Base-by-base conservation (phyloP, 2,797 vertebrate genomes). In the Toxotes lorentzi region DNA sequence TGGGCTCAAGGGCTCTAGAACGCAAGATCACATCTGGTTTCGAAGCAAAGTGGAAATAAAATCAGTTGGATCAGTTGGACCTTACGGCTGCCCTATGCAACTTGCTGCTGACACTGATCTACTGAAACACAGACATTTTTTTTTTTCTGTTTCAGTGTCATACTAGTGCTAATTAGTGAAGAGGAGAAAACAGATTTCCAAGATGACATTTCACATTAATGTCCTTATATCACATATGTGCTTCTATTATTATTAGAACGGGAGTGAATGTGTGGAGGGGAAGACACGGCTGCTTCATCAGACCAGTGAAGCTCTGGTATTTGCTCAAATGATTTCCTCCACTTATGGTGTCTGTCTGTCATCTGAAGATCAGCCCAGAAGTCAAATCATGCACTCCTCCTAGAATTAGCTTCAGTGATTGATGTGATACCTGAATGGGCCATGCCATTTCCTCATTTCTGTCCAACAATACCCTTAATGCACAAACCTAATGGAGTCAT, bases 401-500 rank as follows among this genome's bases (percentile, higher is more conserved):
- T 63, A 38, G 61, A 85, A 87, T 87, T 74, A 83, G 59, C 66
- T 71, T 70, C 79, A 56, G 56, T 59, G 53, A 90, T 83, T 81
- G 76, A 87, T 91, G 80, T 75, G 63, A 45, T 75, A 70, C 45
- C 54, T 85, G 68, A 89, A 91, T 83, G 56, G 82, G 65, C 41
- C 21, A 5, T 69, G 70, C 79, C 76, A 79, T 89, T 73, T 84
- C 74, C 50, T 85, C 63, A 82, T 85, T 72, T 84, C 74, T 73
- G 61, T 70, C 32, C 77, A 79, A 87, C 76, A 78, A 78, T 86
- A 72, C 64, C 45, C 59, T 79, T 43, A 78, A 74, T 50, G 56
- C 70, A 83, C 27, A 32, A 11, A 27, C 19, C 60, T 76, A 84
- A 89, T 89, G 57, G 80, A 89, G 81, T 79, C 82, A 86, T 88